Conservation (phyloP, 53 echinoderm and acorn worm species). For the Glandiceps talaboti region DNA sequence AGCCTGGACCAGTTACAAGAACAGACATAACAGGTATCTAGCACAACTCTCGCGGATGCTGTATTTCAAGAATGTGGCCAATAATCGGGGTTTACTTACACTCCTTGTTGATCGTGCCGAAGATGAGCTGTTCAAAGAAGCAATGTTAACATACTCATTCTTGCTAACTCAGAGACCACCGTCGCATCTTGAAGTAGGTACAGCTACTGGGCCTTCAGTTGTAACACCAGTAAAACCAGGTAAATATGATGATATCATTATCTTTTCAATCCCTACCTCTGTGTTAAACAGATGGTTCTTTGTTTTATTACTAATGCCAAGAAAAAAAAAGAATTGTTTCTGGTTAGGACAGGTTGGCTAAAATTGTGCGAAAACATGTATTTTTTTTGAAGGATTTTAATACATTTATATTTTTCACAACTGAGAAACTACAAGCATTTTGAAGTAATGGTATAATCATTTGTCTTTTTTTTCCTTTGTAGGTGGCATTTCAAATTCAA, state of each 20-base stretch:
- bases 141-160: constrained; percentile 72
- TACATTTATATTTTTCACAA: too few species aligned
- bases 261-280: too few species aligned
- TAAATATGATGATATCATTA: too few species aligned
- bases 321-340: too few species aligned
- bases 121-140: constrained; percentile 92
- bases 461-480: too few species aligned
- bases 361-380: too few species aligned
- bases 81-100: constrained; percentile 79
- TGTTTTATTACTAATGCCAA: too few species aligned
- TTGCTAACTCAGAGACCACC: constrained; percentile 53
- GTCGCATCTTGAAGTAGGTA: constrained; percentile 7
- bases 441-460: too few species aligned
- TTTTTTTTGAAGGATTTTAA: too few species aligned
- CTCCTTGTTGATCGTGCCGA: constrained; percentile 87
- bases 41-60: constrained; percentile 78
- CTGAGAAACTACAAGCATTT: too few species aligned
- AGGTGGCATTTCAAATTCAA: constrained; percentile 59
- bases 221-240: background rate
- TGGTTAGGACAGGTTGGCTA: too few species aligned
- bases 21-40: constrained; percentile 73
- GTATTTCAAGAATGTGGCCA: constrained; percentile 94
- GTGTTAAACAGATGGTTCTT: too few species aligned
- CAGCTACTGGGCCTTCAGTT: background rate
- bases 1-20: constrained; percentile 95